A percentile compares a stretch with the other conserved stretches of the same genome.
These are phyloP conservation scores for Numenius phaeopus DNA, from an alignment of 2,797 vertebrate species.

Conservation along the genomic window DNA sequence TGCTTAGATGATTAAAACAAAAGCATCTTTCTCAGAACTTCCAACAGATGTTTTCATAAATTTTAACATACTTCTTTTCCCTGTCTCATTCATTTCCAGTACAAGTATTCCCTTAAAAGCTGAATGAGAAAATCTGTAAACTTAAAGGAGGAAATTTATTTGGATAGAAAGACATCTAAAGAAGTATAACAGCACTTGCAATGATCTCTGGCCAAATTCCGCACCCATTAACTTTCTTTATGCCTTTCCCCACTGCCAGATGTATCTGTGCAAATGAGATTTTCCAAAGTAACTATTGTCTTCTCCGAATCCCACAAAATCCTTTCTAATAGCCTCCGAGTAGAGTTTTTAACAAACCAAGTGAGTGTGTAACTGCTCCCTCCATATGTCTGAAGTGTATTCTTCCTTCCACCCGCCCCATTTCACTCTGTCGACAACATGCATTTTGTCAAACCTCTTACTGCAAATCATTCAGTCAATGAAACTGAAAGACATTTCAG, in stretches of 20 bases:
- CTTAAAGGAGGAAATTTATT: conserved; percentile 60
- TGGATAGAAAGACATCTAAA: conserved; percentile 58
- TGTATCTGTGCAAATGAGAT: conserved; percentile 13
- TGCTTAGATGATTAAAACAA: conserved; percentile 65
- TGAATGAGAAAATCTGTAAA: conserved; percentile 55
- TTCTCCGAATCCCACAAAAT: conserved; percentile 11
- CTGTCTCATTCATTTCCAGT: conserved; percentile 53
- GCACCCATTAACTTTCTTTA: conserved; percentile 47
- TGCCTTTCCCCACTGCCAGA: conserved; percentile 32
- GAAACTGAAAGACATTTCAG: conserved; percentile 54
- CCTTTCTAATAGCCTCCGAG: not conserved
- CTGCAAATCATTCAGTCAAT: conserved; percentile 57
- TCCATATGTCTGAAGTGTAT: not conserved
- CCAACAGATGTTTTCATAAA: conserved; percentile 69
- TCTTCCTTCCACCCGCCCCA: not conserved
- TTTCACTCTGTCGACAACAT: conserved; percentile 51
- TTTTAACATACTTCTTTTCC: conserved; percentile 52
- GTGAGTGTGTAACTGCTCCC: not conserved
- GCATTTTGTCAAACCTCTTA: conserved; percentile 60
- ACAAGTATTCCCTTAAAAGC: conserved; percentile 66
- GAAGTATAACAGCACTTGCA: conserved; percentile 23
- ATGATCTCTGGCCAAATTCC: conserved; percentile 47
- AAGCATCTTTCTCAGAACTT: conserved; percentile 66
- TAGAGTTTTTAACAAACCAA: conserved; percentile 2
- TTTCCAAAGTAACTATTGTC: conserved; percentile 47